Evolutionary conservation across 2,888 invertebrate species (phyloP), one percentile per base, ranked within the genome.

Genomic region (Yponomeuta malinellus): DNA sequence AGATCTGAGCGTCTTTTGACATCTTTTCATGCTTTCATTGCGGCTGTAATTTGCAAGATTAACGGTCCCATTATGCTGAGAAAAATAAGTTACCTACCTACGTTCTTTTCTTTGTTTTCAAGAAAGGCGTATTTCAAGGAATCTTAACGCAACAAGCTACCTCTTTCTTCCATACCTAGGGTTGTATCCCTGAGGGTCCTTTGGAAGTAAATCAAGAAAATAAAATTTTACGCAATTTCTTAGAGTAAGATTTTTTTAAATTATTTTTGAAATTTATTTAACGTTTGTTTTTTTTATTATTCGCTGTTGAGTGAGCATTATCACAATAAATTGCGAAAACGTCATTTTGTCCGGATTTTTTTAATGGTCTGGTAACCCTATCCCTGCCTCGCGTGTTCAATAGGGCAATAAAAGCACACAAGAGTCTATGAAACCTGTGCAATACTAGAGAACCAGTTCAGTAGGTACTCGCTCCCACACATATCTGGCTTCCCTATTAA

Each of bases 371-470:
- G 43, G 43, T 43, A 8, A 43, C 43, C 43, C 43, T 43, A 43
- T 43, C 43, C 43, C 15, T 59, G 15, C 52, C 1, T 59, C 43
- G 64, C 8, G 33, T 67, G 67, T 72, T 70, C 63, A 43, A 68
- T 70, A 79, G 81, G 80, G 75, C 74, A 83, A 81, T 81, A 86
- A 79, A 82, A 83, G 78, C 77, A 81, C 78, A 75, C 76, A 77
- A 75, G 76, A 66, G 71, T 71, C 52, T 66, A 71, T 71, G 48
- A 37, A 70, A 70, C 64, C 71, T 66, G 52, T 71, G 71, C 66
- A 48, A 85, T 88, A 88, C 87, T 83, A 80, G 84, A 80, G 84
- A 90, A 90, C 90, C 86, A 79, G 88, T 88, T 86, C 78, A 78
- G 81, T 43, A 43, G 43, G 43, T 79, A 79, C 78, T 79, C 78